Base-by-base conservation (phyloP, 2,113 vertebrate genomes). In the Synodontis membranacea region DNA sequence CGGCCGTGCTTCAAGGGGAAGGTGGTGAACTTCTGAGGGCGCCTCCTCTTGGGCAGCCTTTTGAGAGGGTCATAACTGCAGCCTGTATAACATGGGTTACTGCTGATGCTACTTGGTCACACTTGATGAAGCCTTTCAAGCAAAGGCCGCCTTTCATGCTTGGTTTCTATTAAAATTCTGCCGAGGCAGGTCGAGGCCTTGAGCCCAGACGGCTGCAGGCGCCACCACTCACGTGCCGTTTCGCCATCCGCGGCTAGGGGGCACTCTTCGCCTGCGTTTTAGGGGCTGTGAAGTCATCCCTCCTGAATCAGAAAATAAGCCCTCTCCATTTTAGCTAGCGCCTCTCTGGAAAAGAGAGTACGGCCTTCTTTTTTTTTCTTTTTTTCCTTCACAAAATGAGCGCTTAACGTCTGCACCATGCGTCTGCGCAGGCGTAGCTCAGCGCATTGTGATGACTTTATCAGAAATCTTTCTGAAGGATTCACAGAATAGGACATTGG, bases 1-100 rank as follows among this genome's bases (percentile, higher is more conserved):
- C 91, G 94, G 95, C 96, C 96, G 94, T 85, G 95, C 96, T 97
- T 97, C 96, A 94, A 96, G 96, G 95, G 96, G 97, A 85, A 98
- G 95, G 96, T 97, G 96, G 96, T 95, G 95, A 97, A 98, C 96
- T 96, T 98, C 97, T 98, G 96, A 97, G 96, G 96, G 95, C 95
- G 90, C 92, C 93, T 96, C 96, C 95, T 96, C 95, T 88, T 84
- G 96, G 95, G 95, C 94, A 95, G 94, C 95, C 95, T 96, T 98
- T 97, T 97, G 96, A 97, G 96, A 96, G 95, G 96, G 96, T 96
- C 95, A 95, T 96, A 96, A 95, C 94, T 93, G 94, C 94, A 95
- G 96, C 96, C 96, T 97, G 96, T 96, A 96, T 96, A 97, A 97
- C 96, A 97, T 94, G 96, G 97, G 96, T 97, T 96, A 97, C 95